phyloP scores from a whole-genome alignment of 35 echinoderm and acorn worm species.

The Strongylocentrotus purpuratus region DNA sequence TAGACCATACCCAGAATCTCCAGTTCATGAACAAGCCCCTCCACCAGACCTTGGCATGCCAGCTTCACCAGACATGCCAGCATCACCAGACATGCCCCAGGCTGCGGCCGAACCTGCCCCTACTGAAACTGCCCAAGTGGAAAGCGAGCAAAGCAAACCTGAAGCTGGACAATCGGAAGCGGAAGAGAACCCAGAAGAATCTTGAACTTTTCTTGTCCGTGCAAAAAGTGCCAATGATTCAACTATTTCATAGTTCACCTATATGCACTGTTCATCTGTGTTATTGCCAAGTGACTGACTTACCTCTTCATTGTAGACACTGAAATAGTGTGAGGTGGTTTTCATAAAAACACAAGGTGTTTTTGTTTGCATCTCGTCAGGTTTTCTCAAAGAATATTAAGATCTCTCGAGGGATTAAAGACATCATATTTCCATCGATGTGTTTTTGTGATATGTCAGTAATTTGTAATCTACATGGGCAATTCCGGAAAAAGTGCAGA shows the following conservation, averaged over 20 bases:
- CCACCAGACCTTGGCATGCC: conserved; percentile 2
- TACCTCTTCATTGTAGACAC: background rate
- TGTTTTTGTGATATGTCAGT: background rate
- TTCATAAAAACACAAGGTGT: background rate
- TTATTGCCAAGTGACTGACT: too few relatives aligned
- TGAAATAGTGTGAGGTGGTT: background rate
- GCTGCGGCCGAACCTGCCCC: conserved; percentile 36
- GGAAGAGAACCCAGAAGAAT: conserved; percentile 27
- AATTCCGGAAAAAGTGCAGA: too few relatives aligned
- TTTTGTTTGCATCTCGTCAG: background rate
- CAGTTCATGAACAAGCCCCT: background rate
- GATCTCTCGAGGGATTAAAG: background rate
- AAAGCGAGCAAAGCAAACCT: conserved; percentile 13
- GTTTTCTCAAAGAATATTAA: background rate
- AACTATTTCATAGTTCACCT: background rate
- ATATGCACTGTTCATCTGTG: too few relatives aligned
- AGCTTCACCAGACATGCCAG: too few relatives aligned
- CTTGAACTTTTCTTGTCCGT: background rate
- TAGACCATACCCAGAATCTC: background rate
- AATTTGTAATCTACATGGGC: background rate
- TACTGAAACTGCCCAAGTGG: conserved; percentile 50
- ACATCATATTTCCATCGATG: background rate
- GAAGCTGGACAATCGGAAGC: conserved; percentile 2
- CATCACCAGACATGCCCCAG: conserved; percentile 2
- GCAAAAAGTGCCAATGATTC: conserved; percentile 10